phyloP scores from a whole-genome alignment of 2,888 invertebrate genomes.

The Agrochola circellaris region DNA sequence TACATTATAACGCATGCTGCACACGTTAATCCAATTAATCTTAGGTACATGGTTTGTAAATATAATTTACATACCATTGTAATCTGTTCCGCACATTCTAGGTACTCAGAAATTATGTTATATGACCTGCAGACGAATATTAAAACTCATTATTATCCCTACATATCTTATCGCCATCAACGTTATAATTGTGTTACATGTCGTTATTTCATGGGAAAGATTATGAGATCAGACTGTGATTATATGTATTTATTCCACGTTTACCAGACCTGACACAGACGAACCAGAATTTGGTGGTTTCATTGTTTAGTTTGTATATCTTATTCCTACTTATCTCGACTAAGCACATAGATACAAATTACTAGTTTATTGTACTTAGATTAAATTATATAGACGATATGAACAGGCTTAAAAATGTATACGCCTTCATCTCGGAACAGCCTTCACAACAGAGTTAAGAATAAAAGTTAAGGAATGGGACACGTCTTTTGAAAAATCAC shows the following conservation, averaged over 20 bases:
- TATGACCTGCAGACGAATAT: slow-evolving; percentile 38
- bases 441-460: slow-evolving; percentile 7
- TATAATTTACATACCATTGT: slow-evolving; percentile 20
- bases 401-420: background rate
- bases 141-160: slow-evolving; percentile 48
- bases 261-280: slow-evolving; percentile 4
- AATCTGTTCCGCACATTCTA: slow-evolving; percentile 38
- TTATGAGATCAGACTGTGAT: slow-evolving; percentile 29
- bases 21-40: slow-evolving; percentile 20
- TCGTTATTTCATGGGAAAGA: slow-evolving; percentile 33
- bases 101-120: slow-evolving; percentile 42
- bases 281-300: slow-evolving; percentile 21
- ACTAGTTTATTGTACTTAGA: slow-evolving; percentile 21
- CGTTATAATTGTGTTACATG: slow-evolving; percentile 15
- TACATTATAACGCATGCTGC: slow-evolving; percentile 15
- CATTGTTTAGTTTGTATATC: slow-evolving; percentile 6
- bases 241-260: slow-evolving; percentile 23
- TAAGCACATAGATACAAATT: slow-evolving; percentile 19
- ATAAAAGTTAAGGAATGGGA: background rate
- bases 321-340: slow-evolving; percentile 21
- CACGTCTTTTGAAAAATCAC: background rate
- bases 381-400: slow-evolving; percentile 12
- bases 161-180: slow-evolving; percentile 48
- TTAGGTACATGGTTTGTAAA: background rate
- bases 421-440: slow-evolving; percentile 21